Conservation (phyloP, 2,888 invertebrate genomes). For the Acleris sparsana region DNA sequence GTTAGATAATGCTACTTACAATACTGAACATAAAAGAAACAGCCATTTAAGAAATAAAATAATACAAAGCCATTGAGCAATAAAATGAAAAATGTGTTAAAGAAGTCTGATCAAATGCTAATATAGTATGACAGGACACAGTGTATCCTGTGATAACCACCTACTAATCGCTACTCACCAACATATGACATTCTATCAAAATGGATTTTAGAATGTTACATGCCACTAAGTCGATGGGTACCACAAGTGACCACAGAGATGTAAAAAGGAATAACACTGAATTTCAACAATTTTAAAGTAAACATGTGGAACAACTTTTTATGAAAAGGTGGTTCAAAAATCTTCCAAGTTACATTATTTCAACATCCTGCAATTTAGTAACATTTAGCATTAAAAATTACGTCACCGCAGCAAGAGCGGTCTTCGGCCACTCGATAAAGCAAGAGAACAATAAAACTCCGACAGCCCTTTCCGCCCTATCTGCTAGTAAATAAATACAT, state of each 20-base stretch:
- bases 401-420: background rate
- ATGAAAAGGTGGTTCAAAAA: too few species aligned
- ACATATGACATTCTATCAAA: too few species aligned
- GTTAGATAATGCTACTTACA: conserved; percentile 6
- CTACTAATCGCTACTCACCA: too few species aligned
- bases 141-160: too few species aligned
- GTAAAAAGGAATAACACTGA: too few species aligned
- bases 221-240: too few species aligned
- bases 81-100: background rate
- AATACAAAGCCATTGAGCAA: conserved; percentile 12
- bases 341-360: too few species aligned
- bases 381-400: background rate
- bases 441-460: conserved; percentile 10
- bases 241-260: too few species aligned
- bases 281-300: too few species aligned
- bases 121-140: background rate
- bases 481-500: conserved; percentile 31
- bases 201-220: too few species aligned
- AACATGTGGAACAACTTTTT: too few species aligned
- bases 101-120: background rate
- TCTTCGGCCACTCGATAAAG: conserved; percentile 5
- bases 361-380: too few species aligned
- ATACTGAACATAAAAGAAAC: conserved; percentile 15
- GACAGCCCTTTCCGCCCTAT: background rate
- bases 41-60: conserved; percentile 11